Evolutionary conservation across 1,140 invertebrate species (phyloP).

Genomic region (Orius laevigatus): DNA sequence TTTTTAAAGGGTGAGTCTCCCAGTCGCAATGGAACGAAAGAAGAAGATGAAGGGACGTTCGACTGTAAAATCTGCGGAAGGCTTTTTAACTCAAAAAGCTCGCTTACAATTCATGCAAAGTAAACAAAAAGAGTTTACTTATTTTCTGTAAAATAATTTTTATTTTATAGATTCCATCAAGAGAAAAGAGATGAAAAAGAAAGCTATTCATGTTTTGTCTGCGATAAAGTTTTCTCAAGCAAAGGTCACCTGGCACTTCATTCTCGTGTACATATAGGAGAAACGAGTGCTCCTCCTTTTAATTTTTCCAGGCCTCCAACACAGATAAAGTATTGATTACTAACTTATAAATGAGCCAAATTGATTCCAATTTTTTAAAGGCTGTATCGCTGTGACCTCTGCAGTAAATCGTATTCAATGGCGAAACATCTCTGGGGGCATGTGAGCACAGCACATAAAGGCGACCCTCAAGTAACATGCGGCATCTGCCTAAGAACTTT

Average conservation of each 20-base stretch:
- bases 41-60: slow-evolving; percentile 13
- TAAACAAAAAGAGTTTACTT: slow-evolving; percentile 5
- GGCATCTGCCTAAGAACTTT: slow-evolving; percentile 31
- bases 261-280: slow-evolving; percentile 31
- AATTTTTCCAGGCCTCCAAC: neutral
- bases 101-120: slow-evolving; percentile 17
- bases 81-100: slow-evolving; percentile 14
- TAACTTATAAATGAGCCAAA: neutral
- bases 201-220: slow-evolving; percentile 32
- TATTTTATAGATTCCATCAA: slow-evolving; percentile 15
- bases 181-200: slow-evolving; percentile 16
- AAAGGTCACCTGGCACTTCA: slow-evolving; percentile 34
- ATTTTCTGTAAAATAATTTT: neutral
- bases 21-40: neutral
- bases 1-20: slow-evolving; percentile 6
- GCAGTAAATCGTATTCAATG: slow-evolving; percentile 34
- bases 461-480: slow-evolving; percentile 33
- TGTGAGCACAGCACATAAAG: slow-evolving; percentile 32
- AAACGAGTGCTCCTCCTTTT: neutral
- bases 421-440: slow-evolving; percentile 37
- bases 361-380: slow-evolving; percentile 19
- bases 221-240: slow-evolving; percentile 33
- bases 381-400: slow-evolving; percentile 34
- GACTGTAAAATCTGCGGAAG: slow-evolving; percentile 13
- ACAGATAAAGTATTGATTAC: neutral